Evolutionary conservation across 2,888 invertebrate genomes (phyloP).

Genomic region (Yponomeuta plumbellus): DNA sequence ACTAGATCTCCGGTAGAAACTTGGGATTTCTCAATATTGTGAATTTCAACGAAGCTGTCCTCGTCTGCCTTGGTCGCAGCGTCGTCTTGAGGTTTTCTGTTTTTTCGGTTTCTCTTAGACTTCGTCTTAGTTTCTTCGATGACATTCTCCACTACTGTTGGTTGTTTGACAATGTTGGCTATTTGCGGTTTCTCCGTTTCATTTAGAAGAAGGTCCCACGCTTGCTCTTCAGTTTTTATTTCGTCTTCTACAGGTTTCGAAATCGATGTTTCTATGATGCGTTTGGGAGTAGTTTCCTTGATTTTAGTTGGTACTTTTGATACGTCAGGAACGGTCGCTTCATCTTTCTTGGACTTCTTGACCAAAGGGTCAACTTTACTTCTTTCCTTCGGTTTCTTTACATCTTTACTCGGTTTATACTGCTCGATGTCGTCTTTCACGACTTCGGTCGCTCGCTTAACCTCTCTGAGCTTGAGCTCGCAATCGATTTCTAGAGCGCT

Average conservation of each 20-base stretch:
- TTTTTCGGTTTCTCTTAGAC: conserved; percentile 51
- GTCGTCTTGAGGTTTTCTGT: conserved; percentile 51
- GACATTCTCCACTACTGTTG: conserved; percentile 31
- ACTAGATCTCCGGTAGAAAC: conserved; percentile 55
- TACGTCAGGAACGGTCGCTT: conserved; percentile 17
- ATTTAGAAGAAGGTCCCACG: conserved; percentile 63
- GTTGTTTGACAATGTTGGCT: conserved; percentile 30
- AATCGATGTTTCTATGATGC: conserved; percentile 18
- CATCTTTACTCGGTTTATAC: not conserved
- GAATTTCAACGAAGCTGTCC: conserved; percentile 68
- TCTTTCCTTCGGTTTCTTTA: conserved; percentile 2
- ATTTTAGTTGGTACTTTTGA: conserved; percentile 26
- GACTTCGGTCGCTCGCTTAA: not conserved
- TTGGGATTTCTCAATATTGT: conserved; percentile 59
- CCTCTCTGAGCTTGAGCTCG: not conserved
- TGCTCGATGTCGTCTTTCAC: conserved; percentile 6
- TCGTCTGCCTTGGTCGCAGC: conserved; percentile 50
- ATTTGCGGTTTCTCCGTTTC: conserved; percentile 43
- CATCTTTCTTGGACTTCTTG: not conserved
- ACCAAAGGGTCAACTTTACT: not conserved
- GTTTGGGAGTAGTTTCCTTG: conserved; percentile 22
- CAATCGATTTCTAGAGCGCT: not conserved
- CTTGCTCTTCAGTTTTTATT: conserved; percentile 61
- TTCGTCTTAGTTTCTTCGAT: conserved; percentile 51
- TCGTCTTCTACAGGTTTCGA: conserved; percentile 26